A percentile compares a stretch with the other conserved stretches of the same genome.
Evolutionary conservation across 2,797 vertebrate genomes (phyloP).

Genomic region (Sparus aurata): DNA sequence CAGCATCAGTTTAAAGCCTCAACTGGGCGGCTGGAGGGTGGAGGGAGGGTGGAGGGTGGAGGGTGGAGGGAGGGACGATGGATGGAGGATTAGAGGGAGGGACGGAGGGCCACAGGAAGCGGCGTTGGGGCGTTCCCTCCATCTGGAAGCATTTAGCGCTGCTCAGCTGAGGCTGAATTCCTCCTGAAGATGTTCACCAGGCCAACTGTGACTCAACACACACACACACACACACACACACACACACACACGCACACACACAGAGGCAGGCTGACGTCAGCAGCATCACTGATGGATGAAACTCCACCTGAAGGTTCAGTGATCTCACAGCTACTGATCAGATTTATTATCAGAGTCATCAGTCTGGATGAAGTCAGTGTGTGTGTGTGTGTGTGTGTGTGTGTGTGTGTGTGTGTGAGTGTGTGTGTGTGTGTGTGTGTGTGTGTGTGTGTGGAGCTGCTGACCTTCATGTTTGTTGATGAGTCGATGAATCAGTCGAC

Average conservation of each 20-base stretch:
- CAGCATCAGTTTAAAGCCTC: conserved; percentile 28
- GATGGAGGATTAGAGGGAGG: conserved; percentile 21
- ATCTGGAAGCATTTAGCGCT: conserved; percentile 79
- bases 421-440: neutral
- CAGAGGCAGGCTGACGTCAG: conserved; percentile 22
- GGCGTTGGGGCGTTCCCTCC: conserved; percentile 61
- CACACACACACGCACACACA: conserved; percentile 22
- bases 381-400: too few species aligned
- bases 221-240: conserved; percentile 21
- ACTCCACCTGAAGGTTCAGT: conserved; percentile 3
- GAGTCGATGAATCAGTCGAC: too few species aligned
- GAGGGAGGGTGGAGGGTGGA: conserved; percentile 8
- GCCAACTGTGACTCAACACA: conserved; percentile 40
- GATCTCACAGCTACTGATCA: conserved; percentile 28
- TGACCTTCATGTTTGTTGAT: neutral
- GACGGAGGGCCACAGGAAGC: conserved; percentile 45
- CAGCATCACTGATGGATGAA: conserved; percentile 26
- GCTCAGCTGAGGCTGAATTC: conserved; percentile 71
- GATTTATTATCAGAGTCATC: neutral
- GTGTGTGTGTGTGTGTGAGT: neutral
- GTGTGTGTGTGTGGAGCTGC: too few species aligned
- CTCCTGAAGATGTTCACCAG: conserved; percentile 36
- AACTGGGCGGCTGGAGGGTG: conserved; percentile 29
- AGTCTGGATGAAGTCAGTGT: neutral
- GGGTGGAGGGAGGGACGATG: neutral